phyloP scores from a whole-genome alignment of 2,888 invertebrate species.

The Rhodophaea formosa region DNA sequence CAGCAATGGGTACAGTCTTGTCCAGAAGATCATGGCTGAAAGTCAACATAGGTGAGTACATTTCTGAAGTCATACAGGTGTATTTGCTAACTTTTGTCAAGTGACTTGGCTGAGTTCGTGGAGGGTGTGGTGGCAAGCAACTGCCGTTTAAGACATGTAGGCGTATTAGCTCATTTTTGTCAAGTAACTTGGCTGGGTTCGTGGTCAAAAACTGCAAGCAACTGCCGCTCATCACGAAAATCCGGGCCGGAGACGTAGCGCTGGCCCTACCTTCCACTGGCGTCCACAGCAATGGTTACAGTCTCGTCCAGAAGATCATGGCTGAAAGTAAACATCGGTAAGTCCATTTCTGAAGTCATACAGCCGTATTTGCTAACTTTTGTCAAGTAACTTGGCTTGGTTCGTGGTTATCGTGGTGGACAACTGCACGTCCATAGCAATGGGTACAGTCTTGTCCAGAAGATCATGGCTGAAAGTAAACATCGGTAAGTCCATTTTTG shows the following conservation, averaged over 20 bases:
- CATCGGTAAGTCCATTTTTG: conserved; percentile 63
- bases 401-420: conserved; percentile 97
- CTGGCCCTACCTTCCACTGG: conserved; percentile 95
- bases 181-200: conserved; percentile 97
- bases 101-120: conserved; percentile 98
- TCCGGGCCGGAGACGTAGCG: conserved; percentile 88
- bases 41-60: conserved; percentile 78
- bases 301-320: conserved; percentile 91
- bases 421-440: conserved; percentile 91
- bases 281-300: conserved; percentile 97
- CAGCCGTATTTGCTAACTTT: no score
- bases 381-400: conserved; percentile 96
- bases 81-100: no score
- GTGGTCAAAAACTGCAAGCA: conserved; percentile 88
- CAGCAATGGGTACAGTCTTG: conserved; percentile 96
- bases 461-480: conserved; percentile 85
- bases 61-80: no score
- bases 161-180: no score
- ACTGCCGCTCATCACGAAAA: conserved; percentile 85
- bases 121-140: conserved; percentile 96
- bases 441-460: conserved; percentile 94
- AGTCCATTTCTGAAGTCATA: conserved; percentile 16
- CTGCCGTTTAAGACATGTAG: conserved; percentile 71
- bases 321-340: conserved; percentile 82
- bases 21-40: conserved; percentile 88